Percentiles rank a stretch among this genome's conserved stretches.
Evolutionary conservation across 92 coral and sea anemone genomes (phyloP).

Genomic region (Phymanthus crucifer): DNA sequence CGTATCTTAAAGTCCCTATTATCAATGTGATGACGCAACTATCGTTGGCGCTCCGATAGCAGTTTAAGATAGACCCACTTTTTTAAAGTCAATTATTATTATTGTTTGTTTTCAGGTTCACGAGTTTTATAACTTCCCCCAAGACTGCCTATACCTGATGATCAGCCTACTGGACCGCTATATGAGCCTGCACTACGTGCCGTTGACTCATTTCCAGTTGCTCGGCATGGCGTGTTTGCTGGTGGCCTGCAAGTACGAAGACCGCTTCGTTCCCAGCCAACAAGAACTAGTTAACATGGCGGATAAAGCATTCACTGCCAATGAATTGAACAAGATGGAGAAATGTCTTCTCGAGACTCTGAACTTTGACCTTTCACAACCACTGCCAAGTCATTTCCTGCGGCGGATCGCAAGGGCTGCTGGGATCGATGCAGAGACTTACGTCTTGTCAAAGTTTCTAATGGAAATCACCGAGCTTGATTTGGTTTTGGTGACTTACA

Average conservation of each 20-base stretch:
- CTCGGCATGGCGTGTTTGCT: constrained; percentile 57
- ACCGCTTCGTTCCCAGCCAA: constrained; percentile 56
- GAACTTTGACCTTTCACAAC: constrained; percentile 47
- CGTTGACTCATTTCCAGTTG: constrained; percentile 47
- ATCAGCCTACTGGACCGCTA: constrained; percentile 56
- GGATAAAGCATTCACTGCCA: constrained; percentile 40
- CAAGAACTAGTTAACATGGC: constrained; percentile 47
- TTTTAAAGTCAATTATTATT: too few relatives aligned
- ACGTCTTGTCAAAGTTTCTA: constrained; percentile 51
- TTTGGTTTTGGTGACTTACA: constrained; percentile 34
- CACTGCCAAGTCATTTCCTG: constrained; percentile 60
- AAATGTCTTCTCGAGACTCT: constrained; percentile 28
- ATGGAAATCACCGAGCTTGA: constrained; percentile 56
- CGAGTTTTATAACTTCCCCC: constrained; percentile 55
- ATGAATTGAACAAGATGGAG: constrained; percentile 54
- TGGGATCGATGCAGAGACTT: constrained; percentile 32
- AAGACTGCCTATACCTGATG: constrained; percentile 54
- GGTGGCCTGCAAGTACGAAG: constrained; percentile 62
- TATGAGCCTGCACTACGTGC: constrained; percentile 39
- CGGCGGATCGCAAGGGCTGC: constrained; percentile 60
- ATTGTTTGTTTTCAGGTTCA: constrained; percentile 45
- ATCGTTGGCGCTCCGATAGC: too few relatives aligned
- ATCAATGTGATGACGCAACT: too few relatives aligned
- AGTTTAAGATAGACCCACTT: too few relatives aligned
- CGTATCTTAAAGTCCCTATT: too few relatives aligned